Percentiles rank a stretch among this genome's conserved stretches.
Evolutionary conservation across 2,113 vertebrate species (phyloP).

Genomic region (Rana temporaria): DNA sequence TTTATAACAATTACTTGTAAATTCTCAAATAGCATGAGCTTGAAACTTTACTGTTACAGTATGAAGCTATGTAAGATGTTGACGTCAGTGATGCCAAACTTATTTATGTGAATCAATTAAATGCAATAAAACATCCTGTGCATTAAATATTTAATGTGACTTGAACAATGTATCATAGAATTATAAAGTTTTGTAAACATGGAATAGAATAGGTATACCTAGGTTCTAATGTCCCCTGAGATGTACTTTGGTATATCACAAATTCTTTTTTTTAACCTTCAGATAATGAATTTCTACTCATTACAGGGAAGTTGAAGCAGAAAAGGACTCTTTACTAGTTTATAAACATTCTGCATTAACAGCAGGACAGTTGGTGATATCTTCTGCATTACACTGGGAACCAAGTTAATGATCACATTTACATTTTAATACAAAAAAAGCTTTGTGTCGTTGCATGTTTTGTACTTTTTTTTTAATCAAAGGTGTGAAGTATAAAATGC

Average conservation of each 20-base stretch:
- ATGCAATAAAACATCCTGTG: slow-evolving; percentile 12
- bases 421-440: slow-evolving; percentile 32
- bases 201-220: slow-evolving; percentile 5
- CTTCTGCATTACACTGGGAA: slow-evolving; percentile 21
- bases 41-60: too few relatives aligned
- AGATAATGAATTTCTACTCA: slow-evolving; percentile 44
- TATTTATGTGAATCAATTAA: slow-evolving; percentile 22
- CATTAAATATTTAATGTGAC: slow-evolving; percentile 21
- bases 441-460: background rate
- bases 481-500: background rate
- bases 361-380: slow-evolving; percentile 38
- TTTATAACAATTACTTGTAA: too few relatives aligned
- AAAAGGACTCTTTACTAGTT: slow-evolving; percentile 30
- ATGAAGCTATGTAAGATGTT: too few relatives aligned
- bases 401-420: slow-evolving; percentile 50
- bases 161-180: slow-evolving; percentile 18
- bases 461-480: slow-evolving; percentile 21
- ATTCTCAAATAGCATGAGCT: too few relatives aligned
- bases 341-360: slow-evolving; percentile 41
- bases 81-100: too few relatives aligned
- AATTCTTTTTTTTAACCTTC: slow-evolving; percentile 37
- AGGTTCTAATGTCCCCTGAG: slow-evolving; percentile 1
- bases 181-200: background rate
- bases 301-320: slow-evolving; percentile 26
- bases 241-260: slow-evolving; percentile 27